Percentiles rank a stretch among this genome's conserved stretches.
Conservation (phyloP, 2,797 vertebrate genomes). For the Takifugu ocellatus region DNA sequence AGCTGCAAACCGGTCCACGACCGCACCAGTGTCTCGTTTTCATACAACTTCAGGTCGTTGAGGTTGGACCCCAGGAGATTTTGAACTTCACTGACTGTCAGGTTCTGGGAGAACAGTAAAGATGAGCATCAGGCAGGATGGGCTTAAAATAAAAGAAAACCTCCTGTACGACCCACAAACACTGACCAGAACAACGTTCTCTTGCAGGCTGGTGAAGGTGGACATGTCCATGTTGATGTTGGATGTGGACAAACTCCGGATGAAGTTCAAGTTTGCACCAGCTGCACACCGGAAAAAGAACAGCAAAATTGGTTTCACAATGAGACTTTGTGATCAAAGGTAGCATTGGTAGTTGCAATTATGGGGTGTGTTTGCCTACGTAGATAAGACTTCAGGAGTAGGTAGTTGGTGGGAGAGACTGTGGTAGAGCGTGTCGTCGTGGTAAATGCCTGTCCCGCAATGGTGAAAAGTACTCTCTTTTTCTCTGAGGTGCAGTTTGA, state of each 20-base stretch:
- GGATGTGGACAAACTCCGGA: slow-evolving; percentile 36
- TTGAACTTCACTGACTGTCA: slow-evolving; percentile 60
- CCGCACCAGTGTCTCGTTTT: slow-evolving; percentile 43
- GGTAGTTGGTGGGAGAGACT: slow-evolving; percentile 23
- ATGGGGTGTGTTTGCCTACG: slow-evolving; percentile 34
- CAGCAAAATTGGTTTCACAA: background rate
- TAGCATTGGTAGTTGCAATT: background rate
- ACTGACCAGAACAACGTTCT: slow-evolving; percentile 59
- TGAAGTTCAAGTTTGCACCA: slow-evolving; percentile 35
- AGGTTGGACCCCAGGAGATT: slow-evolving; percentile 65
- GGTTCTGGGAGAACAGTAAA: slow-evolving; percentile 41
- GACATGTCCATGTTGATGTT: slow-evolving; percentile 66
- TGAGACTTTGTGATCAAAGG: background rate
- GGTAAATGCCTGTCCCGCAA: slow-evolving; percentile 43
- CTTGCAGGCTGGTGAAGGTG: slow-evolving; percentile 55
- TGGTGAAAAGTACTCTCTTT: slow-evolving; percentile 55
- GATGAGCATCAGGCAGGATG: background rate
- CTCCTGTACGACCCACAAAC: background rate
- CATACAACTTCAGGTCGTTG: slow-evolving; percentile 54
- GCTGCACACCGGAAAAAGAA: slow-evolving; percentile 37
- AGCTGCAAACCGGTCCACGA: slow-evolving; percentile 51
- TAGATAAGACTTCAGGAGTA: slow-evolving; percentile 41
- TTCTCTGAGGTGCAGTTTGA: slow-evolving; percentile 60
- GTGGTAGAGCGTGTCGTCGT: accelerated
- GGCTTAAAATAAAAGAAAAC: background rate